Evolutionary conservation across 2,888 invertebrate genomes (phyloP), one percentile per base, ranked within the genome.

Genomic region (Stramonita haemastoma): DNA sequence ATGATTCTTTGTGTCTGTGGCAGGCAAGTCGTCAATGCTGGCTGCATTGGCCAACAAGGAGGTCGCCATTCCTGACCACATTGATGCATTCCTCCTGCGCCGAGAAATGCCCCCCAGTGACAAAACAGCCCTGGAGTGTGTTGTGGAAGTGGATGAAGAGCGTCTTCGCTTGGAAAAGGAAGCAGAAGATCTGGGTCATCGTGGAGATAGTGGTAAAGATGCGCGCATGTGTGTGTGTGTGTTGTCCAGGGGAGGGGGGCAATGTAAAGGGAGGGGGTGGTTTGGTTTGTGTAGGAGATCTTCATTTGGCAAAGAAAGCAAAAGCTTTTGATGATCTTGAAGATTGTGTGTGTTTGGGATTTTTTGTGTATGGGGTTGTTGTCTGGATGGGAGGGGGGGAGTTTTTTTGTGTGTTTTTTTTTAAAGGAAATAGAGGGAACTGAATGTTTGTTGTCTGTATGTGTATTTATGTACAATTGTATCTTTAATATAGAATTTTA

Each of bases 41-140:
- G 97, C 99, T 84, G 98, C 98, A 34, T 97, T 99, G 91, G 99
- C 99, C 90, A 98, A 98, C 92, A 97, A 99, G 77, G 97, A 99
- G 96, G 98, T 99, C 70, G 99, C 99, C 0, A 98, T 99, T 91
- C 99, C 99, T 6, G 98, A 98, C 6, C 98, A 98, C 95, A 98
- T 99, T 93, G 99, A 99, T 96, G 99, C 99, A 94, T 99, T 99
- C 96, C 98, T 99, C 96, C 97, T 99, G 95, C 98, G 98, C 19
- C 97, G 99, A 87, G 99, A 99, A 97, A 99, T 99, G 97, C 98
- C 99, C 0, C 99, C 99, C n/a, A 98, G 98, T 91, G 98, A 99
- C 94, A 99, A 99, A 96, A 97, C 98, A 22, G 99, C 99, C 5
- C 97, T 99, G 89, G 97, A 98, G 96, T 98, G 98, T 96, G 99